Conservation (phyloP, 2,797 vertebrate genomes). For the Oreonectes daqikongensis region DNA sequence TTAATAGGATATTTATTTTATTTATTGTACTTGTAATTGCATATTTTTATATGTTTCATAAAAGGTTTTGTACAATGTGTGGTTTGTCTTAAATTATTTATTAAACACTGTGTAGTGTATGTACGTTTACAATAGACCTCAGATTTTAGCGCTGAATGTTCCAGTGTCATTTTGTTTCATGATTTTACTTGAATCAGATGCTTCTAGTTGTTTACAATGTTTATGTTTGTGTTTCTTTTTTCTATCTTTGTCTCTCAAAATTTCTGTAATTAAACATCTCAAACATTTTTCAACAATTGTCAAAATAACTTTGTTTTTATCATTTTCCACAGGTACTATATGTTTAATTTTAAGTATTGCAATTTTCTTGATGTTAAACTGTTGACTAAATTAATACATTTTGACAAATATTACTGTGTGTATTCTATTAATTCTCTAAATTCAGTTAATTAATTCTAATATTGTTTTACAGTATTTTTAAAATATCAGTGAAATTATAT, state of each 20-base stretch:
- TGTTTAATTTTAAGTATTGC: conserved; percentile 15
- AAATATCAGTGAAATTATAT: no score
- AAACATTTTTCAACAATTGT: background rate
- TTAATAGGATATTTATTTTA: conserved; percentile 65
- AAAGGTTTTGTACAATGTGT: conserved; percentile 64
- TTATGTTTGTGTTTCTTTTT: background rate
- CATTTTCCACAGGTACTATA: background rate
- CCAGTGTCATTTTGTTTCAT: conserved; percentile 34
- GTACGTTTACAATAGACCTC: conserved; percentile 55
- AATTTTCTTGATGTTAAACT: conserved; percentile 27
- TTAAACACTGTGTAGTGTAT: conserved; percentile 57
- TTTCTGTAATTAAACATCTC: background rate
- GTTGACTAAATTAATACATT: background rate
- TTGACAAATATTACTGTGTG: background rate
- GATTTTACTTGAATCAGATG: conserved; percentile 69
- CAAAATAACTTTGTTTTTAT: background rate
- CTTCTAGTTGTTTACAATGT: conserved; percentile 64
- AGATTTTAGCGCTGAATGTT: conserved; percentile 44
- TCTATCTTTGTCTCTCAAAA: background rate
- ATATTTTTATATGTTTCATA: conserved; percentile 9
- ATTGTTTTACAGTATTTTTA: no score
- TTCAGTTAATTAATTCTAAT: no score
- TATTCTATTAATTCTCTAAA: no score
- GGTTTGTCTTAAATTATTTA: conserved; percentile 53
- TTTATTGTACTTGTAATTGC: conserved; percentile 62